Conservation (phyloP, 2,113 vertebrate species). For the Actenoides lindsayi region DNA sequence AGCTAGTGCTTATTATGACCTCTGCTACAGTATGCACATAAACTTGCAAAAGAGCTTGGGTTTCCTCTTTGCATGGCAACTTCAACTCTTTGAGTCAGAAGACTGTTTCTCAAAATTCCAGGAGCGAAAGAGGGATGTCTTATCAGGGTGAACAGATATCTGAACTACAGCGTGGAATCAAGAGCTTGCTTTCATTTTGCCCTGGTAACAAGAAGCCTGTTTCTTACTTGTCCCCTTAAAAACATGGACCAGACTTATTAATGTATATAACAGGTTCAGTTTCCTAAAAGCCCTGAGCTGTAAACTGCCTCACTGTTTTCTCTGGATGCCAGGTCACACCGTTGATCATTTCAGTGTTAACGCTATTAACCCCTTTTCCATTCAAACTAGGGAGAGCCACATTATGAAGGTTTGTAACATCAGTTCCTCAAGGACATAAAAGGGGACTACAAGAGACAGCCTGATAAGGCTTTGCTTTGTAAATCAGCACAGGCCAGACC, state of each 20-base stretch:
- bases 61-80: background rate
- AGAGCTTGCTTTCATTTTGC: background rate
- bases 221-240: slow-evolving; percentile 33
- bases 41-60: background rate
- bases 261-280: background rate
- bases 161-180: background rate
- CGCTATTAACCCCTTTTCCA: background rate
- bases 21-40: background rate
- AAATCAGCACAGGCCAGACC: background rate
- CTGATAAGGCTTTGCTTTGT: background rate
- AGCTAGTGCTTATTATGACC: background rate
- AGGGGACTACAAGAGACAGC: background rate
- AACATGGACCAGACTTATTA: background rate
- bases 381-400: background rate
- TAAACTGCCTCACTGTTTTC: background rate
- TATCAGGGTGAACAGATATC: background rate
- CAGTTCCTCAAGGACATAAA: background rate
- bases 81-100: background rate
- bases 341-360: background rate
- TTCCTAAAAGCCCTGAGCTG: background rate
- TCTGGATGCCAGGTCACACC: background rate
- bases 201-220: background rate
- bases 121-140: background rate
- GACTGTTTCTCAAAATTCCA: background rate
- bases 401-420: background rate